Evolutionary conservation across 2,888 invertebrate genomes (phyloP), one percentile per base, ranked within the genome.

Genomic region (Trilocha varians): DNA sequence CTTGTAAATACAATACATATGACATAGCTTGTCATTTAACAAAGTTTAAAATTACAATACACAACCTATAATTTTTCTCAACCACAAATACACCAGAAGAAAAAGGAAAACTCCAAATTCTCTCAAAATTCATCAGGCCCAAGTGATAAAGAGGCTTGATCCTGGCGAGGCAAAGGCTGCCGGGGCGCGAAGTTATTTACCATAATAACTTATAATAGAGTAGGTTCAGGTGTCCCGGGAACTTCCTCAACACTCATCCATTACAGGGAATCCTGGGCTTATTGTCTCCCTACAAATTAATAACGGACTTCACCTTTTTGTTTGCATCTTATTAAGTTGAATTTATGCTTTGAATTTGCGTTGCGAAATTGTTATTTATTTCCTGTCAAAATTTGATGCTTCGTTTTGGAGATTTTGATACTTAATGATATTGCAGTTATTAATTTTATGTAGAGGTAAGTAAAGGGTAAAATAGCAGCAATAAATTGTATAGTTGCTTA

Each of bases 211-310:
- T 57, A 49, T 56, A 58, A 55, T 11, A 35, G 34, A 25, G 25
- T 11, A 25, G 53, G 53, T 54, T 48, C 63, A 64, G 64, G 62
- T 64, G 62, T 37, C 16, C 53, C 48, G 46, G 42, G 45, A 45
- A 63, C 65, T 56, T 64, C 61, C 49, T 47, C 44, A 60, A 64
- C 60, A 54, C 47, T 51, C 60, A 64, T 67, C 56, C 53, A 58
- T 68, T 65, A 64, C 49, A 40, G 49, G 50, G 62, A 57, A 58
- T 61, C 55, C 48, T 13, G 45, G 51, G 59, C 57, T 65, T 64
- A 62, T 58, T 62, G 62, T 62, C 59, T 50, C 44, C 50, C 53
- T 55, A 51, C 51, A 52, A 65, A 67, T 66, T 68, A 62, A 63
- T 67, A 59, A 56, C 52, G 45, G 47, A 54, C 45, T 52, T 48